Percentiles rank a stretch among this genome's conserved stretches.
Evolutionary conservation across 2,113 vertebrate genomes (phyloP).

Genomic region (Synodontis membranacea): DNA sequence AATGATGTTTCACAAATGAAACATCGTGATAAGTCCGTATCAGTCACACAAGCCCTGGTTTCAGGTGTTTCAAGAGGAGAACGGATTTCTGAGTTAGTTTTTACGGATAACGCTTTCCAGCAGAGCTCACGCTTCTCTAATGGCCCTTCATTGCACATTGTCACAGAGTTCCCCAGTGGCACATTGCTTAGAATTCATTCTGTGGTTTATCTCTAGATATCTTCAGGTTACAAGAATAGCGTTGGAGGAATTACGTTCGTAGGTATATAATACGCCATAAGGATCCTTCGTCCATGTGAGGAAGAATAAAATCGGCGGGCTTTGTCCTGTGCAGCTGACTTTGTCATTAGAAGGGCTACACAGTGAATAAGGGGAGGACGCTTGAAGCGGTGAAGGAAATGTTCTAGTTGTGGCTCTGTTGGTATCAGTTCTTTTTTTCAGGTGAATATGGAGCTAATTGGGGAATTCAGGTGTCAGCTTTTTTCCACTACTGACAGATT

Average conservation of each 20-base stretch:
- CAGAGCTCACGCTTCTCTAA: neutral
- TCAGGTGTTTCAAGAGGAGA: neutral
- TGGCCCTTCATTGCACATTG: neutral
- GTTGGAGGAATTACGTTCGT: neutral
- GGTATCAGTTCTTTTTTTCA: neutral
- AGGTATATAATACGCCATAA: neutral
- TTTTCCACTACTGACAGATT: neutral
- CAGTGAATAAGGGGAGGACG: neutral
- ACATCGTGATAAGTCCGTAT: neutral
- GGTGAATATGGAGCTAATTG: neutral
- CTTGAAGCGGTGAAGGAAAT: neutral
- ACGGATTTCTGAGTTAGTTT: neutral
- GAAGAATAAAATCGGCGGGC: neutral
- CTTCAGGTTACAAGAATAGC: neutral
- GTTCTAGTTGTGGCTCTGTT: neutral
- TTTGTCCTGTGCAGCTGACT: neutral
- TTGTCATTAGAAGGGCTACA: neutral
- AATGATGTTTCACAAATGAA: neutral
- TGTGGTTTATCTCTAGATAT: neutral
- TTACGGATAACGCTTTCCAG: neutral
- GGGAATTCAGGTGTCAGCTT: neutral
- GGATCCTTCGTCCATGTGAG: neutral
- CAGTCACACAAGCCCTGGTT: neutral
- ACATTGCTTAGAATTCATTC: neutral
- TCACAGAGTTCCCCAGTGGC: neutral